Evolutionary conservation across 2,797 vertebrate genomes (phyloP), one percentile per base, ranked within the genome.

Genomic region (Lophius americanus): DNA sequence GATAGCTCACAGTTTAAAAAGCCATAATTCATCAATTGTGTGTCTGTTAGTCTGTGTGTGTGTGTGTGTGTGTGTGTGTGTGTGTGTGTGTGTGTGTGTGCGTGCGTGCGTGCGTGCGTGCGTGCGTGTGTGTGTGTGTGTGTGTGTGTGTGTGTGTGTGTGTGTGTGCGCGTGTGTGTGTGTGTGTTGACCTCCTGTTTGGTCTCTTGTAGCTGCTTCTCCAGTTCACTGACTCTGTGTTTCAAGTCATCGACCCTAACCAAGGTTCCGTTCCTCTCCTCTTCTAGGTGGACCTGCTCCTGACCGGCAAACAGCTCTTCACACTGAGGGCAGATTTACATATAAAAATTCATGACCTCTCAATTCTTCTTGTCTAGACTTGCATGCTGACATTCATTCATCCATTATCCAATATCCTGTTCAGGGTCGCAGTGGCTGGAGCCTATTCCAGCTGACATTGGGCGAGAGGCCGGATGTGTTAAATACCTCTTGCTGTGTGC

Each of bases 191-290:
- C 96, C 95, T 98, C 97, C 75, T 92, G 94, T 0, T 95, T 95
- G 0, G 93, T 95, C 87, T 99, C 98, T 89, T 98, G 96, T 64
- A 98, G 93, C 84, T 98, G 97, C 85, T 95, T 96, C 79, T 99
- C 97, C 86, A 99, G 91, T 71, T 99, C 98, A 81, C 95, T 94
- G 68, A 97, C 85, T 5, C 92, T 91, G 61, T 91, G 86, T 84
- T 97, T 97, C 68, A 99, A 90, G 78, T 95, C 94, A 42, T 98
- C 97, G 9, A 96, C 89, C 1, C 57, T 90, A 43, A 92, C 76
- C 1, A 98, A 85, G 49, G 95, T 90, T 35, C 85, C 57, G 49
- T 85, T 89, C 2, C 94, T 93, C 84, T 97, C 96, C 76, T 97
- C 96, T 78, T 97, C 96, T 85, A 98, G 83, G 62, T 89, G 91